Base-by-base conservation (phyloP, 2,888 invertebrate genomes). In the Phyllotreta striolata region DNA sequence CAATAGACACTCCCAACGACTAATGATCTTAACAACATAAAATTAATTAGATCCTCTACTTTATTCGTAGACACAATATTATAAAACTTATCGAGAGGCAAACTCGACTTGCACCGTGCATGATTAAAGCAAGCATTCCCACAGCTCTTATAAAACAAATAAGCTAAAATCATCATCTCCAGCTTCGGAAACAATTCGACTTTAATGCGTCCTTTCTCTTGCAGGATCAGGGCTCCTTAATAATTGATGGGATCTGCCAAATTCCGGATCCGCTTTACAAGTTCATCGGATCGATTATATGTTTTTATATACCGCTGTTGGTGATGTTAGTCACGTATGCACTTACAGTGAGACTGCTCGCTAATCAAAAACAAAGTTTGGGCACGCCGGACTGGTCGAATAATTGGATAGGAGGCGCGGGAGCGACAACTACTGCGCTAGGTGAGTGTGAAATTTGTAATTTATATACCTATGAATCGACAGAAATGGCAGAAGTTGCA, bases 301-400 rank as follows among this genome's bases (percentile, higher is more conserved):
- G 96, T 73, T 98, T 98, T 84, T 96, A 97, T 84, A 95, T 98
- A 68, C 98, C 98, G 0, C 85, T 98, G 70, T 87, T 91, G 46
- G 96, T 98, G 71, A 98, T 98, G 97, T 85, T 96, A 77, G 85
- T 95, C 65, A 96, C 96, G n/a, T 98, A 97, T 78, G 91, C 93
- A 4, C 85, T 96, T 72, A 98, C 98, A 0, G 93, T 97, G 12
- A 87, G 91, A 63, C 84, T 97, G 35, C 83, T 98, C 76, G 94
- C 95, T 41, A 84, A 90, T 66, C 95, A 96, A 82, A 86, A 89
- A 72, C 91, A 91, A 78, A 92, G 91, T 69, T 79, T 89, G 66
- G 87, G 88, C 14, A 83, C 84, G 5, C 78, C 87, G 59, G 90
- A 91, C 60, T 90, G 91, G 91, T 88, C 90, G 7, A 89, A 90